These are phyloP conservation scores for Cettia cetti DNA, from an alignment of 2,113 vertebrate genomes.

Conservation along the genomic window DNA sequence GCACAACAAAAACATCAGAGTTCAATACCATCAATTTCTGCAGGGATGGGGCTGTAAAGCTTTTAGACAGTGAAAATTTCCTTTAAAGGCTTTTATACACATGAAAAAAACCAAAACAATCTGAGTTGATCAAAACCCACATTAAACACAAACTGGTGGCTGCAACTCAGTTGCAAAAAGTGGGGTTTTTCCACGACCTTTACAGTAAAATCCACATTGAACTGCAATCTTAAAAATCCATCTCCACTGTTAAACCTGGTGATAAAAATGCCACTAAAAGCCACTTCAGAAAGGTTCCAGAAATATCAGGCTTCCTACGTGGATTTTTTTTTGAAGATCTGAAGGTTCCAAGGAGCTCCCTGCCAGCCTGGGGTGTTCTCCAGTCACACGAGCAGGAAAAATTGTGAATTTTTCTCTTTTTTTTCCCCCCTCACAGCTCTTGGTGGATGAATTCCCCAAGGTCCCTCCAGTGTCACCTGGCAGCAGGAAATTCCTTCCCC, in stretches of 20 bases:
- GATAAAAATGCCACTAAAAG: neutral
- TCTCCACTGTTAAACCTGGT: neutral
- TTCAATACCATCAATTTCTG: neutral
- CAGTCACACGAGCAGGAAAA: neutral
- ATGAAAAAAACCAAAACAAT: neutral
- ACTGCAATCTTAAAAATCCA: neutral
- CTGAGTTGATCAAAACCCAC: neutral
- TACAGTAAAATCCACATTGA: neutral
- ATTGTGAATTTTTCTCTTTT: neutral
- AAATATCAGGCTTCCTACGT: neutral
- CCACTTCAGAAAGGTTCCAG: neutral
- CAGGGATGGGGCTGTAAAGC: neutral
- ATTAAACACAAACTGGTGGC: neutral
- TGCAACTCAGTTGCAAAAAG: neutral
- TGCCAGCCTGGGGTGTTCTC: neutral
- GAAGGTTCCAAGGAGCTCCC: neutral
- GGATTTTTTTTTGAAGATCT: neutral
- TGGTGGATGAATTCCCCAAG: neutral
- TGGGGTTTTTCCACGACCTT: neutral
- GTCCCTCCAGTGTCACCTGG: neutral
- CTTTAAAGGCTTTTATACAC: neutral
- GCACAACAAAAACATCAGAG: neutral
- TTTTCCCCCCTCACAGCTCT: neutral
- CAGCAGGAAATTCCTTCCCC: neutral
- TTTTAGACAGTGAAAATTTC: neutral